A percentile compares a stretch with the other conserved stretches of the same genome.
Evolutionary conservation across 2,797 vertebrate genomes (phyloP).

Genomic region (Gastrophryne carolinensis): DNA sequence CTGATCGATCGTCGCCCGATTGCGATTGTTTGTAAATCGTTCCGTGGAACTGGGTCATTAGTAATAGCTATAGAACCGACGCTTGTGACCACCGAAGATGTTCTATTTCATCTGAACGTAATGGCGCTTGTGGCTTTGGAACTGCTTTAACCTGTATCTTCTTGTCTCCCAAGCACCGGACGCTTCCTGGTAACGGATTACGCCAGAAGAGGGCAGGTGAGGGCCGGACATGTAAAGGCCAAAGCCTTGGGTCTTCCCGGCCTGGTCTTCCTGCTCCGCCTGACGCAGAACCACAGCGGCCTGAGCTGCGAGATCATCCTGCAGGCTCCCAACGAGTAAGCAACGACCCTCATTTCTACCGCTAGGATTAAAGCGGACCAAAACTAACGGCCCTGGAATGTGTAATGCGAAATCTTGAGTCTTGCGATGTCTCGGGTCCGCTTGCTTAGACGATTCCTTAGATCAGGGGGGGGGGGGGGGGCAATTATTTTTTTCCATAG

Average conservation of each 20-base stretch:
- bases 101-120: no score
- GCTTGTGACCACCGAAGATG: no score
- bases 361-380: neutral
- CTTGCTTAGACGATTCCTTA: no score
- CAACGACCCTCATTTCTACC: neutral
- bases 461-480: neutral
- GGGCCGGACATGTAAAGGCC: slow-evolving; percentile 60
- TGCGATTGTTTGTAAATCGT: no score
- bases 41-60: no score
- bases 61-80: no score
- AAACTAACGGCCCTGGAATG: neutral
- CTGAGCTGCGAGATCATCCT: slow-evolving; percentile 64
- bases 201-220: slow-evolving; percentile 62
- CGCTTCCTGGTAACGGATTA: slow-evolving; percentile 71
- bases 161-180: slow-evolving; percentile 60
- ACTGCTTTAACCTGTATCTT: neutral
- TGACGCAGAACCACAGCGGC: slow-evolving; percentile 62
- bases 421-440: neutral
- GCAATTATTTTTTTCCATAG: neutral
- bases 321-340: slow-evolving; percentile 46
- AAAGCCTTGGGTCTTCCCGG: slow-evolving; percentile 63
- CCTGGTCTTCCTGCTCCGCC: slow-evolving; percentile 67
- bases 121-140: no score
- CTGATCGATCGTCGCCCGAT: no score
- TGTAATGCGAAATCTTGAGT: neutral